phyloP scores from a whole-genome alignment of 1,140 invertebrate genomes.

The Sitobion miscanthi region DNA sequence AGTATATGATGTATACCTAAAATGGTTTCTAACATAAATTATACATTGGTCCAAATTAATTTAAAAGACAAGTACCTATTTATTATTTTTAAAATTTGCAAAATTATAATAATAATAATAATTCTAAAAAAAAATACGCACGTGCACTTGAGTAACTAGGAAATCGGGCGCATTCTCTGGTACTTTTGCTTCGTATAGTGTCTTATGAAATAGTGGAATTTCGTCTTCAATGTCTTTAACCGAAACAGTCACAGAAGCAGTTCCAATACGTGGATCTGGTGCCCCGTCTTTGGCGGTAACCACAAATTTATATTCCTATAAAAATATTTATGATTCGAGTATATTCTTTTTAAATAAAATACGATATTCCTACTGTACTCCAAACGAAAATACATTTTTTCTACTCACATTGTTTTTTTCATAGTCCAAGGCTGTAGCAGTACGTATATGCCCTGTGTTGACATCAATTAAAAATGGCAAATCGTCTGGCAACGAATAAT shows the following conservation, averaged over 20 bases:
- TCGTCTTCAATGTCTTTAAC: slow-evolving; percentile 85
- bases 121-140: slow-evolving; percentile 59
- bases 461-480: slow-evolving; percentile 81
- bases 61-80: neutral
- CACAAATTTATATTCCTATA: slow-evolving; percentile 78
- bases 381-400: neutral
- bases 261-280: slow-evolving; percentile 81
- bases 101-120: neutral
- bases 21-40: neutral
- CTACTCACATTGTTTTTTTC: slow-evolving; percentile 74
- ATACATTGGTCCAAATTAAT: neutral
- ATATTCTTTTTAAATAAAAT: neutral
- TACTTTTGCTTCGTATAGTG: slow-evolving; percentile 76
- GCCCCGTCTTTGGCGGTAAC: slow-evolving; percentile 89
- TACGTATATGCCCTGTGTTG: slow-evolving; percentile 78
- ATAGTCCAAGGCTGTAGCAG: slow-evolving; percentile 80
- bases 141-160: slow-evolving; percentile 76
- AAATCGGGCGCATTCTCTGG: slow-evolving; percentile 83
- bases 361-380: neutral
- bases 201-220: slow-evolving; percentile 77
- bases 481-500: slow-evolving; percentile 73
- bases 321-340: slow-evolving; percentile 39
- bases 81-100: neutral
- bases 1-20: too few relatives aligned
- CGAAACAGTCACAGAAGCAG: slow-evolving; percentile 82